Evolutionary conservation across 64 coral and sea anemone genomes (phyloP).

Genomic region (Montipora sp.): DNA sequence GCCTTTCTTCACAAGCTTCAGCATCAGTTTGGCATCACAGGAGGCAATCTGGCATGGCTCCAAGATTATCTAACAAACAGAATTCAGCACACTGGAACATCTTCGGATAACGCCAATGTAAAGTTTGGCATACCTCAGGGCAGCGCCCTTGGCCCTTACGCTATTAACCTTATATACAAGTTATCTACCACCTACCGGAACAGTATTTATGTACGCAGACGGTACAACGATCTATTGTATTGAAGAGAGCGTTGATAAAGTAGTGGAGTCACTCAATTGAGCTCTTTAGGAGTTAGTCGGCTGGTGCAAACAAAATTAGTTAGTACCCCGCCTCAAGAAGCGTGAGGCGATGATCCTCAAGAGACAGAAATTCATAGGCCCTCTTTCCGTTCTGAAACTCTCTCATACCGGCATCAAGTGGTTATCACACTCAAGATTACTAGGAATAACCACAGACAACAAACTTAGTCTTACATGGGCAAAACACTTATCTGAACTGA

Average conservation of each 20-base stretch:
- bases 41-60: too few relatives aligned
- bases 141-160: background rate
- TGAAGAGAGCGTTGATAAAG: background rate
- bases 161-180: background rate
- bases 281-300: background rate
- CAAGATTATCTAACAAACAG: too few relatives aligned
- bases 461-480: background rate
- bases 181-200: background rate
- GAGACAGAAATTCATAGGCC: background rate
- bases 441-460: background rate
- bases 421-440: background rate
- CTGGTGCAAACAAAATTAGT: background rate
- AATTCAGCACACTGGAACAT: too few relatives aligned
- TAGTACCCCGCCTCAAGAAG: background rate
- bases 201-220: background rate
- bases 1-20: too few relatives aligned
- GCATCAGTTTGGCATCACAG: too few relatives aligned
- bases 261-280: background rate
- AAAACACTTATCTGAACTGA: background rate
- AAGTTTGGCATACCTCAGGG: too few relatives aligned
- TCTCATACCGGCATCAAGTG: background rate
- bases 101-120: too few relatives aligned
- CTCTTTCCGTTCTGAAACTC: background rate
- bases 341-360: conserved; percentile 3
- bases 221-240: background rate